These are phyloP conservation scores for Mycetomoellerius zeteki DNA, from an alignment of 1,140 invertebrate species.

Conservation along the genomic window DNA sequence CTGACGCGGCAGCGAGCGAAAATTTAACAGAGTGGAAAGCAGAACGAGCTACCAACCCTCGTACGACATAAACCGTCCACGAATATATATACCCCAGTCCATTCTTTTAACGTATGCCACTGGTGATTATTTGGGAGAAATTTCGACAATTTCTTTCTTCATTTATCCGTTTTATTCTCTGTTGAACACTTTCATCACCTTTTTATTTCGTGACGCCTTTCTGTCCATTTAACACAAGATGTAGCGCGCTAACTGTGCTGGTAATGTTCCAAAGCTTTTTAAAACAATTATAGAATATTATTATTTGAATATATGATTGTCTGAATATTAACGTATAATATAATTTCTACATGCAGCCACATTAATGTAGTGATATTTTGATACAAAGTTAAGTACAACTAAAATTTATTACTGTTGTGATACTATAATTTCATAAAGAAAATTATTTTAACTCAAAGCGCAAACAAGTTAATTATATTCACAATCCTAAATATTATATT, in stretches of 20 bases:
- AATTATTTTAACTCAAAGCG: background rate
- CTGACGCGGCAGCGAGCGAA: background rate
- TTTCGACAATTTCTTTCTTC: slow-evolving; percentile 27
- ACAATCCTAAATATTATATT: background rate
- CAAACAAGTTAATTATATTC: background rate
- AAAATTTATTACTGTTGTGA: background rate
- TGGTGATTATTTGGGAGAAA: background rate
- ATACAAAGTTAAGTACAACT: background rate
- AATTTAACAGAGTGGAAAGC: slow-evolving; percentile 56
- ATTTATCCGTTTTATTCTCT: background rate
- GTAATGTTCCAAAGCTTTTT: background rate
- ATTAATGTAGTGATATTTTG: background rate
- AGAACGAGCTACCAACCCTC: slow-evolving; percentile 11
- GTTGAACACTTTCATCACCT: background rate
- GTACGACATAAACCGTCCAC: slow-evolving; percentile 40
- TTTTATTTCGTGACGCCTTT: slow-evolving; percentile 15
- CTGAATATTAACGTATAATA: background rate
- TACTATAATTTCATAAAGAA: background rate
- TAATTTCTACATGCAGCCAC: background rate
- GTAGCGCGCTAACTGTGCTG: background rate
- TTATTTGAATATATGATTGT: too few relatives aligned
- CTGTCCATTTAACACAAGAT: slow-evolving; percentile 2
- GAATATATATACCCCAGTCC: background rate
- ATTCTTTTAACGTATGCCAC: background rate
- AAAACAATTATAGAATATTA: background rate